Evolutionary conservation across 92 coral and sea anemone genomes (phyloP).

Genomic region (Epizoanthus ramosus): DNA sequence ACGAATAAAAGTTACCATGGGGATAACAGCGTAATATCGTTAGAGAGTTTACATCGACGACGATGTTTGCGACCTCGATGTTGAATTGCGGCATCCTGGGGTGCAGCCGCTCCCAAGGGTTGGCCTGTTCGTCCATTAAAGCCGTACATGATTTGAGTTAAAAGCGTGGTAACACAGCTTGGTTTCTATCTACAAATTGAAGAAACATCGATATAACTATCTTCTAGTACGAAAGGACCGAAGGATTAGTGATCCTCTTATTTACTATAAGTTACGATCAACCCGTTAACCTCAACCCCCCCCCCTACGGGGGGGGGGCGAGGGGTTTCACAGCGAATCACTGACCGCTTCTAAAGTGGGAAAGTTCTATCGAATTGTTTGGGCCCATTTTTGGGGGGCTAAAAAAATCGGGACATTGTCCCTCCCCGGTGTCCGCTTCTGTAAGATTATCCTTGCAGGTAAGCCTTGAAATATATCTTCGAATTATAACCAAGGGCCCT

Average conservation of each 20-base stretch:
- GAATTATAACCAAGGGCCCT: slow-evolving; percentile 52
- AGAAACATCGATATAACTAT: slow-evolving; percentile 82
- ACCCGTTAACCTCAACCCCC: slow-evolving; percentile 62
- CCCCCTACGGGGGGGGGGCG: slow-evolving; percentile 26
- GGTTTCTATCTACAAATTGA: slow-evolving; percentile 96
- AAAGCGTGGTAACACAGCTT: slow-evolving; percentile 88
- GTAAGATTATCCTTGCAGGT: not conserved
- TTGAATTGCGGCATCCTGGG: slow-evolving; percentile 94
- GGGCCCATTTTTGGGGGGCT: slow-evolving; percentile 70
- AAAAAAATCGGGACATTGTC: slow-evolving; percentile 2
- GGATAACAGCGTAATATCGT: slow-evolving; percentile 96
- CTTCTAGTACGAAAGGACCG: slow-evolving; percentile 96
- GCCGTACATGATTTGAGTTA: slow-evolving; percentile 97
- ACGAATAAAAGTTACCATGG: slow-evolving; percentile 93
- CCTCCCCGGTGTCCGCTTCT: no score
- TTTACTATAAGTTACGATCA: slow-evolving; percentile 83
- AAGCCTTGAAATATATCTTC: slow-evolving; percentile 39
- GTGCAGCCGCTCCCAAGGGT: slow-evolving; percentile 95
- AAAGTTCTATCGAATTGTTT: slow-evolving; percentile 84
- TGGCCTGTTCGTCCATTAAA: slow-evolving; percentile 96
- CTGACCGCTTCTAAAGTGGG: slow-evolving; percentile 92
- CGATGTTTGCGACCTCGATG: slow-evolving; percentile 98
- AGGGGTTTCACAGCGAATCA: slow-evolving; percentile 72
- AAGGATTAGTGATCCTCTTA: slow-evolving; percentile 83
- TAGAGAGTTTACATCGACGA: slow-evolving; percentile 83